Base-by-base conservation (phyloP, 2,888 invertebrate genomes). In the Tribolium freemani region DNA sequence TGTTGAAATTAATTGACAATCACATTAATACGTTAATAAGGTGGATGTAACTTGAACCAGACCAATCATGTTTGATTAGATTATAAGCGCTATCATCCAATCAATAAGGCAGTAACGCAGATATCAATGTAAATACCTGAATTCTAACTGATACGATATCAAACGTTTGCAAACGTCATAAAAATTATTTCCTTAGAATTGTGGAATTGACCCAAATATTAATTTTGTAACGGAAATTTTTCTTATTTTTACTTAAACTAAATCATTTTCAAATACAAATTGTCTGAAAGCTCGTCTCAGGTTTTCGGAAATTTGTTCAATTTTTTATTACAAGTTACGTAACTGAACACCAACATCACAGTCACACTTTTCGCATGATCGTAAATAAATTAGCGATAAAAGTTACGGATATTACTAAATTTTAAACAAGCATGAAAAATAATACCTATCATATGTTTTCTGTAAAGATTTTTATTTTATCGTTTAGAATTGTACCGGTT, bases 41-140 rank as follows among this genome's bases (percentile, higher is more conserved):
- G 3, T 31, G 31, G 48, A 11, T 61, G 61, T 45, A 48, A 58
- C 30, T 63, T 51, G 30, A 63, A 63, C 63, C 21, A 31, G 10
- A 51, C 31, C 20, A 63, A 63, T 63, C 11, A 44, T 61, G 5
- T 8, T 11, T 48, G 61, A 61, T 61, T 61, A 61, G 61, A 61
- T 67, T 26, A 50, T 67, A 46, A 66, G 45, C 10, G 26, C 31
- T 45, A 53, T 57, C 54, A 57, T 53, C 45, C 45, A 45, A 66
- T 66, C 66, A 54, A 66, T 66, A 66, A 13, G 60, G 8, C 38
- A 38, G 6, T 38, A 38, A 38, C 8, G 38, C 3, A n/a, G 38
- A 26, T 38, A 38, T 38, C 8, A 38, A 38, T 38, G 38, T 38
- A n/a, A 38, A 26, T 26, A 26, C 5, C 26, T 26, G 26, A 3